These are phyloP conservation scores for Pomatorhinus ruficollis DNA, from an alignment of 2,113 vertebrate species.

Conservation along the genomic window DNA sequence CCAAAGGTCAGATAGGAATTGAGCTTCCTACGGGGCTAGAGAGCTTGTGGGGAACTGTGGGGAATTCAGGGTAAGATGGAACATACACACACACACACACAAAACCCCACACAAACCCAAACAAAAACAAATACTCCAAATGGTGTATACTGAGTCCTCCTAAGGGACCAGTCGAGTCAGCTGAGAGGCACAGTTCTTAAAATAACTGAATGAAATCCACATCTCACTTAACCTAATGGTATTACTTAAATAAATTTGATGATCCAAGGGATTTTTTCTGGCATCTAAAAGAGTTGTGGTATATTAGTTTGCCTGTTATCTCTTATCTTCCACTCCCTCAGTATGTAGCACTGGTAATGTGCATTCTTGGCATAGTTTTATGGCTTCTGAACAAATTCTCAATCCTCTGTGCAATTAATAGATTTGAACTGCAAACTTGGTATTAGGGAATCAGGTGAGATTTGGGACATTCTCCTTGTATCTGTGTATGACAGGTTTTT, in stretches of 20 bases:
- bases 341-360: not conserved
- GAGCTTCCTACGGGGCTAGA: not conserved
- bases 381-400: constrained; percentile 31
- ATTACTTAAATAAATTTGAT: constrained; percentile 16
- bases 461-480: not conserved
- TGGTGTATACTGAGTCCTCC: not conserved
- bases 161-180: not conserved
- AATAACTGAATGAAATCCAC: constrained; percentile 19
- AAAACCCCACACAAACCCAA: not conserved
- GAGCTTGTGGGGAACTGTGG: not conserved
- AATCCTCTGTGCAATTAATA: not conserved
- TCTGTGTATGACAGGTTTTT: not conserved
- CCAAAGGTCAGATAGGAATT: not conserved
- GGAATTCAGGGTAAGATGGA: not conserved
- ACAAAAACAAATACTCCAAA: not conserved
- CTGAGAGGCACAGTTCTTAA: not conserved
- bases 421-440: not conserved
- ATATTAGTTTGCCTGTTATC: constrained; percentile 1
- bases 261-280: constrained; percentile 20
- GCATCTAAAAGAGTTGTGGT: not conserved
- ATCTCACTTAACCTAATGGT: not conserved
- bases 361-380: constrained; percentile 32
- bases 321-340: not conserved
- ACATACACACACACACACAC: not conserved
- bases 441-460: not conserved